Percentiles rank a stretch among this genome's conserved stretches.
These are phyloP conservation scores for Colaptes auratus DNA, from an alignment of 2,113 vertebrate genomes.

Conservation along the genomic window DNA sequence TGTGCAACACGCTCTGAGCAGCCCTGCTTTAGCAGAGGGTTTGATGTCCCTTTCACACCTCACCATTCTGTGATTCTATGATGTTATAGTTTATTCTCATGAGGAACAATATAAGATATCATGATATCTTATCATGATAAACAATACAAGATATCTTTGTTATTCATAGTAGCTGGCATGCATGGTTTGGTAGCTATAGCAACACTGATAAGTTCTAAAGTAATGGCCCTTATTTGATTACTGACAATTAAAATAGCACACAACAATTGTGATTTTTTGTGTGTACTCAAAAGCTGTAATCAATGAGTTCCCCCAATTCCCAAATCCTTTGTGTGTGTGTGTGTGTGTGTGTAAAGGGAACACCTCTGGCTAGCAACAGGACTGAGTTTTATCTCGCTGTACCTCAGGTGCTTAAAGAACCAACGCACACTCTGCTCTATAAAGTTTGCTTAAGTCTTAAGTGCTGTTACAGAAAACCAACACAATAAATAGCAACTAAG, in stretches of 20 bases:
- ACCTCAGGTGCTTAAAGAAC: background rate
- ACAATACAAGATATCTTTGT: background rate
- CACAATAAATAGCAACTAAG: background rate
- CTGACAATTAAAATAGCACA: background rate
- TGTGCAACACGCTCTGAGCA: too few species aligned
- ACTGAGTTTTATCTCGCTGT: background rate
- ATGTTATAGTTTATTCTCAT: background rate
- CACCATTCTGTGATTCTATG: too few species aligned
- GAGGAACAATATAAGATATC: background rate
- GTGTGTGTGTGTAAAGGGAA: background rate
- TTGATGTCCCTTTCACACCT: too few species aligned
- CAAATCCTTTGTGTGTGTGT: background rate
- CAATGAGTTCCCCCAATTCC: background rate
- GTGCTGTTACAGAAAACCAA: background rate
- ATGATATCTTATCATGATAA: background rate
- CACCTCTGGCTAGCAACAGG: background rate
- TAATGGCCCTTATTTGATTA: background rate
- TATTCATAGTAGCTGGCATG: background rate
- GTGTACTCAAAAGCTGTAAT: background rate
- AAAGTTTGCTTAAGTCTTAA: background rate
- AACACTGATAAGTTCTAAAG: constrained; percentile 34
- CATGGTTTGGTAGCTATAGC: background rate
- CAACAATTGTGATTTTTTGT: background rate
- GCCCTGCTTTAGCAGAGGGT: too few species aligned
- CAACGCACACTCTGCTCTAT: background rate